Evolutionary conservation across 2,113 vertebrate species (phyloP).

Genomic region (Strix aluco): DNA sequence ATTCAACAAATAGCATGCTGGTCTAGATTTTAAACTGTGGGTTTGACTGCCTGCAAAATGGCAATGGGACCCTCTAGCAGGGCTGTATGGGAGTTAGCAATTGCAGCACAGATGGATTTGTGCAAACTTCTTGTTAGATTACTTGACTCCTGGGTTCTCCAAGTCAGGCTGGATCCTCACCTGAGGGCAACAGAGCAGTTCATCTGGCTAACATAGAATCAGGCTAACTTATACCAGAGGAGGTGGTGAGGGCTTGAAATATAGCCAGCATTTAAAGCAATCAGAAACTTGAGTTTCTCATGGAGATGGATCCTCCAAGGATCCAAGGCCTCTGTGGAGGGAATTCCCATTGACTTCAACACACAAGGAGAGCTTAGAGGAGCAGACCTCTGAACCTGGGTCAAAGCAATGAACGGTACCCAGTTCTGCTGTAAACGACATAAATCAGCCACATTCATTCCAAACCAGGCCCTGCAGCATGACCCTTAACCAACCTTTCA

Average conservation of each 20-base stretch:
- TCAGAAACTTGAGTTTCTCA: not conserved
- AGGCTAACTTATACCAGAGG: not conserved
- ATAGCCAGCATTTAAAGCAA: conserved; percentile 5
- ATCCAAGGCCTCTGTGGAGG: conserved; percentile 7
- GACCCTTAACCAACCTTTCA: conserved; percentile 68
- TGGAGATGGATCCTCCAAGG: conserved; percentile 17
- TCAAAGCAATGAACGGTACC: conserved; percentile 55
- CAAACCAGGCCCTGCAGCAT: conserved; percentile 51
- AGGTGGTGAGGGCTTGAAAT: conserved; percentile 35
- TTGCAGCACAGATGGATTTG: not conserved
- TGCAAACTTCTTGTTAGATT: not conserved
- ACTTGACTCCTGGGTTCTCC: not conserved
- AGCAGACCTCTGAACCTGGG: conserved; percentile 47
- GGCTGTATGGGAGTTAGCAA: not conserved
- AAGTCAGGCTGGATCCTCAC: not conserved
- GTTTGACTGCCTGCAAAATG: not conserved
- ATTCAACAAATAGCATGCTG: not conserved
- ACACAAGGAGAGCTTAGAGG: conserved; percentile 40
- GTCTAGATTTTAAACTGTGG: not conserved
- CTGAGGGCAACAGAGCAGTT: not conserved
- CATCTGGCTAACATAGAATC: not conserved
- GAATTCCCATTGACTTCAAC: conserved; percentile 48
- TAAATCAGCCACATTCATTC: conserved; percentile 66
- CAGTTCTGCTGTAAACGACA: conserved; percentile 32
- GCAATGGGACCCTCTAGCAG: not conserved